These are phyloP conservation scores for Bombus consobrinus DNA, from an alignment of 1,140 invertebrate genomes.

Conservation along the genomic window DNA sequence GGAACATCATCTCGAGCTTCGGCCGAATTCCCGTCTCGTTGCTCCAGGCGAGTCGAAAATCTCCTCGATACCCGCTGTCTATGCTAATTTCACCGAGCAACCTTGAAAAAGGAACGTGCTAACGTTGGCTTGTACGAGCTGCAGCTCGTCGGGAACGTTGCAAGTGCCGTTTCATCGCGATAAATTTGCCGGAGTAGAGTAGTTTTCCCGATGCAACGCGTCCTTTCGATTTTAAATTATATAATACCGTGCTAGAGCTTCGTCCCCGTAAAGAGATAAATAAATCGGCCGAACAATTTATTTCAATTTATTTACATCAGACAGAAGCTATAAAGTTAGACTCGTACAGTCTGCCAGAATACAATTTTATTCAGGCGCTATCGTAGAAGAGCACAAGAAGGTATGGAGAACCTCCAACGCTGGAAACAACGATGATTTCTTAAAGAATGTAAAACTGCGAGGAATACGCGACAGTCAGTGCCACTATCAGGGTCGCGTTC, in stretches of 20 bases:
- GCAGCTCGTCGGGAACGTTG: not conserved
- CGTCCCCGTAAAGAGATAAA: too few species aligned
- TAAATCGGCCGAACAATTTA: not conserved
- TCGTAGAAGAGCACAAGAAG: conserved; percentile 24
- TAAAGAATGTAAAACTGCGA: conserved; percentile 23
- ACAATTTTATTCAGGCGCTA: conserved; percentile 16
- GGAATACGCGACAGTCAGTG: conserved; percentile 73
- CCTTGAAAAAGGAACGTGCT: not conserved
- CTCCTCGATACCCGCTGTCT: not conserved
- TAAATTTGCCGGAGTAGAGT: too few species aligned
- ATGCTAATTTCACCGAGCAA: not conserved
- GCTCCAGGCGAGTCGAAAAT: conserved; percentile 29
- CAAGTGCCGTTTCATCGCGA: not conserved
- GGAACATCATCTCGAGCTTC: conserved; percentile 77
- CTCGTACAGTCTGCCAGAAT: too few species aligned
- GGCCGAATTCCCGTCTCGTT: conserved; percentile 76
- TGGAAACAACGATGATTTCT: conserved; percentile 8
- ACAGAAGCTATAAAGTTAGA: not conserved
- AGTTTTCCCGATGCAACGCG: too few species aligned
- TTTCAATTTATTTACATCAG: too few species aligned
- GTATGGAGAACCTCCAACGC: not conserved
- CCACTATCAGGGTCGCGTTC: conserved; percentile 80
- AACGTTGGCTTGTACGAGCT: not conserved
- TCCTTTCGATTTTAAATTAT: not conserved
- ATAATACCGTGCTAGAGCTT: not conserved